Evolutionary conservation across 2,113 vertebrate genomes (phyloP).

Genomic region (Podarcis muralis): DNA sequence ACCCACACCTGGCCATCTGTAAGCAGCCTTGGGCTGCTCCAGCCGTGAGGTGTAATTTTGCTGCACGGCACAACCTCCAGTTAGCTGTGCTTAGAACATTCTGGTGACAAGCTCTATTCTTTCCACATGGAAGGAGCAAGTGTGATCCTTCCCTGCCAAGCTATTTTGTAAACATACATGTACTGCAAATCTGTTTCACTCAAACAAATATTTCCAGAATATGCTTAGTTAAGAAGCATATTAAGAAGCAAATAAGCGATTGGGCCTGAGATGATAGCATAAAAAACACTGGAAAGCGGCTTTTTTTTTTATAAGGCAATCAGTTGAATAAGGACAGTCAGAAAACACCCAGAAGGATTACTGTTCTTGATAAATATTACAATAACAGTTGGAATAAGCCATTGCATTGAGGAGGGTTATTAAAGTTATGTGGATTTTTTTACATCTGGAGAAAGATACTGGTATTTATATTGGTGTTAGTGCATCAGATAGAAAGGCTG

Average conservation of each 20-base stretch:
- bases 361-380: not conserved
- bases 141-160: not conserved
- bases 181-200: slow-evolving; percentile 32
- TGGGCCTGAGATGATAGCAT: rapidly evolving
- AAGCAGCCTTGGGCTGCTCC: not conserved
- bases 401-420: rapidly evolving
- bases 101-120: not conserved
- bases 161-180: not conserved
- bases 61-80: not conserved
- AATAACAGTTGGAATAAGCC: rapidly evolving
- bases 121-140: not conserved
- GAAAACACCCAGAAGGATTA: not conserved
- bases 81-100: not conserved
- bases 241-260: slow-evolving; percentile 7
- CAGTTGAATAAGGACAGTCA: rapidly evolving
- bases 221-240: not conserved
- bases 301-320: not conserved
- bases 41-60: not conserved
- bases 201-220: not conserved
- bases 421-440: not conserved
- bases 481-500: not conserved
- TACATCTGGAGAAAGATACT: not conserved
- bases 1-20: not conserved
- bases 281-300: not conserved
- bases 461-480: not conserved